Evolutionary conservation across 2,888 invertebrate species (phyloP), one percentile per base, ranked within the genome.

Genomic region (Anthophora plumipes): DNA sequence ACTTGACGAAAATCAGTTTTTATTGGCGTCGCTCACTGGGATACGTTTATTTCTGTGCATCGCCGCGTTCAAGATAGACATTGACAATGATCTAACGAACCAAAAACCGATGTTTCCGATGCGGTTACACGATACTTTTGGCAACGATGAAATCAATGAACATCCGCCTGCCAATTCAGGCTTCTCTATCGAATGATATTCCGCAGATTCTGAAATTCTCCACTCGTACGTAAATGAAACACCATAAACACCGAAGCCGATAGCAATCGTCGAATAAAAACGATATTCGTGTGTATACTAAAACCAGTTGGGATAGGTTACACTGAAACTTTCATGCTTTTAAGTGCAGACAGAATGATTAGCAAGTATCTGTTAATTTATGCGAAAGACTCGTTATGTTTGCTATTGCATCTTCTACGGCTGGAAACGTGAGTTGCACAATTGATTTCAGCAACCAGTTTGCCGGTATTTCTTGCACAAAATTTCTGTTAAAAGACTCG

Each of bases 81-180:
- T 71, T 71, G 77, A 80, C 80, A 71, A 67, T 61, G 71, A 80
- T 63, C 25, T 66, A 66, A 20, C 67, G 22, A 22, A 69, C 52
- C 50, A 68, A 64, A 77, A 77, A 63, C 31, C 46, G 63, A 50
- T 54, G 61, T 72, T 72, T 66, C 48, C 71, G 39, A 55, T 67
- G 55, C 46, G 57, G n/a, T 72, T 43, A 48, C 20, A 41, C 12
- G 77, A 72, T 72, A 67, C 37, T 72, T 77, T 52, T 80, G 80
- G 80, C 80, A 72, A 39, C 37, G 46, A 0, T 17, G 57, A 48
- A 57, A 63, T 80, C 80, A 80, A 80, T 77, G 80, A 68, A 63
- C 54, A n/a, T 63, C 22, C 9, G 55, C 12, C 12, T 61, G 71
- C 57, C 72, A 68, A 72, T 77, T 72, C 43, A 37, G 61, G 22